Base-by-base conservation (phyloP, 2,113 vertebrate genomes). In the Polypterus bichir region DNA sequence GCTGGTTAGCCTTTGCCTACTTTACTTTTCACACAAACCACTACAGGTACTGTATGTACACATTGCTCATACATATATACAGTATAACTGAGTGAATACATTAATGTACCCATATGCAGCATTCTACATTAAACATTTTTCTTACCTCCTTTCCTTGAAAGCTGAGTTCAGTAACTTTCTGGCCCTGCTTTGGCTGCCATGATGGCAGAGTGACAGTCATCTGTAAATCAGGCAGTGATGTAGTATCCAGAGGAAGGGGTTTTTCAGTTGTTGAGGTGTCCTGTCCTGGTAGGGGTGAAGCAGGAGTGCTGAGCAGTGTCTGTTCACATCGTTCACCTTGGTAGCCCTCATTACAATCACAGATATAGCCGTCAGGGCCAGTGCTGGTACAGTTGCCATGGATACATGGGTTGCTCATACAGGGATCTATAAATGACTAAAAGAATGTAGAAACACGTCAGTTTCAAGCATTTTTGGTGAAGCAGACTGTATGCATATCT, bases 91-190 rank as follows among this genome's bases (percentile, higher is more conserved):
- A 27, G 27, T 27, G 27, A 27, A 27, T 27, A 27, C 1, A 27
- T 27, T 27, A 27, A 27, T 27, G 27, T 27, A 27, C 27, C 27
- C 27, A 27, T 27, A 27, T 27, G 27, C 27, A 27, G 27, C 27
- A 27, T 27, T 27, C 27, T 27, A 27, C 27, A 27, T 27, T 27
- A 27, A 27, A 27, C 27, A 27, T 27, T 27, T 27, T 27, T 66
- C 88, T 91, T 74, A 98, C 94, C 88, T 97, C 87, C 62, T 88
- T 85, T 67, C 90, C 87, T 69, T 95, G 90, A 93, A 94, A 98
- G 49, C 74, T 87, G 68, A 97, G 86, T 49, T 92, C 87, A 61
- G 91, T 74, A 58, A 89, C 73, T 73, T 88, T 94, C 78, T 98
- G 96, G 4, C 89, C 94, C 0, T 83, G 77, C 67, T 81, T 92